phyloP scores from a whole-genome alignment of 2,888 invertebrate genomes.

The Lysandra bellargus region DNA sequence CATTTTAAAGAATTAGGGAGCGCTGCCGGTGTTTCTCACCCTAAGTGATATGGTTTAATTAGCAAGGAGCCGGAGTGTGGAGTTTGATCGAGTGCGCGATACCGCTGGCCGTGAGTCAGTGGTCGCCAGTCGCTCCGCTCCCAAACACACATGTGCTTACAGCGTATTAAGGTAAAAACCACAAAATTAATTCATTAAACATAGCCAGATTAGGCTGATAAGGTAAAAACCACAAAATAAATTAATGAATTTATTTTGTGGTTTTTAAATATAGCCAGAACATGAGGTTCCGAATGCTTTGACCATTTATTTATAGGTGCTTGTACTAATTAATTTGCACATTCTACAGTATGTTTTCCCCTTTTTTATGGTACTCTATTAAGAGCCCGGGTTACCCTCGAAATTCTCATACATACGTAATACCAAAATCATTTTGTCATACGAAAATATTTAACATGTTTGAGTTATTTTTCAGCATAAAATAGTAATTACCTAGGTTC shows the following conservation, averaged over 20 bases:
- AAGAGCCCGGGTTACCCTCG: too few species aligned
- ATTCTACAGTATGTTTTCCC: too few species aligned
- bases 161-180: not conserved
- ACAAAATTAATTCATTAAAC: constrained; percentile 23
- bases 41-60: constrained; percentile 65
- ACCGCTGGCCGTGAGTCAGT: constrained; percentile 57
- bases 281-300: not conserved
- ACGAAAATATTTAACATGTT: too few species aligned
- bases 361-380: too few species aligned
- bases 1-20: constrained; percentile 49
- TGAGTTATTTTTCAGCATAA: too few species aligned
- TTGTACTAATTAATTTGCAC: too few species aligned
- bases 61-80: constrained; percentile 56
- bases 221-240: constrained; percentile 17
- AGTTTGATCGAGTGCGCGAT: constrained; percentile 63
- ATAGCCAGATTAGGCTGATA: not conserved
- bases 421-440: too few species aligned
- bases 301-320: too few species aligned
- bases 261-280: not conserved
- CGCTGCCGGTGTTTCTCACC: constrained; percentile 62
- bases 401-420: too few species aligned
- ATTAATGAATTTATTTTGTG: not conserved
- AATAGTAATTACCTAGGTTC: too few species aligned
- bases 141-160: not conserved
- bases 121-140: constrained; percentile 51